Evolutionary conservation across 2,888 invertebrate genomes (phyloP), one percentile per base, ranked within the genome.

Genomic region (Girardia tigrina): DNA sequence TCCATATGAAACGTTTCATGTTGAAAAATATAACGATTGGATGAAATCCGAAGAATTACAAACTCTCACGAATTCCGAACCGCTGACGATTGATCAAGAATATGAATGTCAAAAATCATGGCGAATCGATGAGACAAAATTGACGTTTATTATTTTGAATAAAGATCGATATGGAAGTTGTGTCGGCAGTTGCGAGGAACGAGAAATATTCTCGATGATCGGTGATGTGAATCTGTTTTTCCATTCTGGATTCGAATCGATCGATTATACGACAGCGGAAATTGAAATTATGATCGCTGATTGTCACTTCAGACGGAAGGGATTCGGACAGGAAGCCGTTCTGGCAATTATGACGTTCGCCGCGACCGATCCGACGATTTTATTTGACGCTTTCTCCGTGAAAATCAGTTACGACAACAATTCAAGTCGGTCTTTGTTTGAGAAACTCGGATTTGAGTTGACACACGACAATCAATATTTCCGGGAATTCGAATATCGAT

Each of bases 201-300:
- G 23, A 4, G 75, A 75, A 74, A 70, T 82, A 89, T 89, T 86
- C 73, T 87, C 91, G 0, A 92, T 95, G 91, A 89, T 94, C 79
- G 95, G 95, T 12, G 95, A 97, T 82, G 92, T 92, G 77, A 95
- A 95, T 86, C 42, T 74, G 56, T 36, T 42, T 28, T 26, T 74
- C n/a, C 26, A 26, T 42, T 23, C 28, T 4, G 26, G 42, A 42
- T 86, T 94, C 28, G 80, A 80, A 77, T 80, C 82, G 56, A 77
- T 78, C 14, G 79, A 80, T 29, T 76, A 80, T 70, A 56, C 56
- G 26, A 36, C 75, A 0, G 87, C 86, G 28, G 94, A 94, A 87
- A 89, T 90, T 75, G 92, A 92, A 87, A 90, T 94, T 78, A 94
- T 97, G 95, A 91, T 97, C 81, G 95, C 94, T 16, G 91, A 93